Evolutionary conservation across 2,113 vertebrate species (phyloP).

Genomic region (Gadus chalcogrammus): DNA sequence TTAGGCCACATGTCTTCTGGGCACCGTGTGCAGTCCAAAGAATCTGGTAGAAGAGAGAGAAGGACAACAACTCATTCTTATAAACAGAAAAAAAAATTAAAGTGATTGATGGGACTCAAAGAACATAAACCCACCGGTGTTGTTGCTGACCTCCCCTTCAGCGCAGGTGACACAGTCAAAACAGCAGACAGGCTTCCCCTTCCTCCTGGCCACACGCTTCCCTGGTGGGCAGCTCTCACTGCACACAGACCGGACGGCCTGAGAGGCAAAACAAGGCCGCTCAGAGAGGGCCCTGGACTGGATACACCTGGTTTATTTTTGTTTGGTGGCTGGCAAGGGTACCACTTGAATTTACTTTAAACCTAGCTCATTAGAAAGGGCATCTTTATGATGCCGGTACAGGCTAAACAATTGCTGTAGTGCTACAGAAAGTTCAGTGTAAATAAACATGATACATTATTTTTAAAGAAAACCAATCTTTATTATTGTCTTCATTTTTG

Average conservation of each 20-base stretch:
- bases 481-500: neutral
- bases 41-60: conserved; percentile 56
- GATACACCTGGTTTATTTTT: neutral
- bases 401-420: no score
- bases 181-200: conserved; percentile 70
- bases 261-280: conserved; percentile 34
- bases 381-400: no score
- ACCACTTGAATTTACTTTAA: no score
- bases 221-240: conserved; percentile 69
- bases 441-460: neutral
- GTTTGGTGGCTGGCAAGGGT: no score
- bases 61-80: neutral
- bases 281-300: conserved; percentile 18
- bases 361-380: no score
- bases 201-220: conserved; percentile 58
- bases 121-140: conserved; percentile 55
- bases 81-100: neutral
- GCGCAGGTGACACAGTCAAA: conserved; percentile 78
- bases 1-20: conserved; percentile 67
- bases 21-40: conserved; percentile 67
- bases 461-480: neutral
- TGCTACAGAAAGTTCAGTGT: neutral
- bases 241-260: conserved; percentile 70
- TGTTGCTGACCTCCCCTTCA: conserved; percentile 69
- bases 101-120: neutral